Evolutionary conservation across 2,797 vertebrate genomes (phyloP).

Genomic region (Leontocebus nigricollis): DNA sequence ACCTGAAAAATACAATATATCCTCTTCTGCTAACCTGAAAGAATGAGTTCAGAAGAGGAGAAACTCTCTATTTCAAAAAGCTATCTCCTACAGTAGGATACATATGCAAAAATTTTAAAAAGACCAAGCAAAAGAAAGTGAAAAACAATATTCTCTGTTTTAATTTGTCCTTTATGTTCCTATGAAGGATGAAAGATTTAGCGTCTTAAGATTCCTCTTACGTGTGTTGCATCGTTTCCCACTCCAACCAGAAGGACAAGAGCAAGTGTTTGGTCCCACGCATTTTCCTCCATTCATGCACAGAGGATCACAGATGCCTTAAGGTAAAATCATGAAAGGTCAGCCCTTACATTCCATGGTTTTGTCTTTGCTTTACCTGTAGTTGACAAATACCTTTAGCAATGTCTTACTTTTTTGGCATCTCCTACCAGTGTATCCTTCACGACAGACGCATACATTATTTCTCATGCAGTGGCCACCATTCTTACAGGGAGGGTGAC

Average conservation of each 20-base stretch:
- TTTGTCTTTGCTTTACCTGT: neutral
- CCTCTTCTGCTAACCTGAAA: neutral
- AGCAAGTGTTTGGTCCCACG: conserved; percentile 91
- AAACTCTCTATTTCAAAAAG: neutral
- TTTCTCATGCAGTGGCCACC: conserved; percentile 94
- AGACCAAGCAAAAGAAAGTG: neutral
- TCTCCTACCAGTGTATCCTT: conserved; percentile 90
- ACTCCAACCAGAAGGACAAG: conserved; percentile 94
- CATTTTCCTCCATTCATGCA: conserved; percentile 95
- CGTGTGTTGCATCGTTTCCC: conserved; percentile 89
- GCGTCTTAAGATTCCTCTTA: conserved; percentile 82
- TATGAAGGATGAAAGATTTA: rapidly evolving
- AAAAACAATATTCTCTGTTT: neutral
- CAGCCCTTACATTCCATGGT: neutral
- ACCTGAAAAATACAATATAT: neutral
- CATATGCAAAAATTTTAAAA: neutral
- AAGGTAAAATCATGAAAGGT: conserved; percentile 31
- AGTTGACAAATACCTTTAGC: conserved; percentile 23
- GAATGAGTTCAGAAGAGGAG: neutral
- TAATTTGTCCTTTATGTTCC: neutral
- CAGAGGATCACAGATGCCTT: conserved; percentile 94
- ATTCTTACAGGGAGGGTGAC: conserved; percentile 95
- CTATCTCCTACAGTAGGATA: neutral
- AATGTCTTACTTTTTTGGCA: conserved; percentile 93
- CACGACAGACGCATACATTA: conserved; percentile 92